A percentile compares a stretch with the other conserved stretches of the same genome.
These are phyloP conservation scores for Apamea epomidion DNA, from an alignment of 2,888 invertebrate species.

Conservation along the genomic window DNA sequence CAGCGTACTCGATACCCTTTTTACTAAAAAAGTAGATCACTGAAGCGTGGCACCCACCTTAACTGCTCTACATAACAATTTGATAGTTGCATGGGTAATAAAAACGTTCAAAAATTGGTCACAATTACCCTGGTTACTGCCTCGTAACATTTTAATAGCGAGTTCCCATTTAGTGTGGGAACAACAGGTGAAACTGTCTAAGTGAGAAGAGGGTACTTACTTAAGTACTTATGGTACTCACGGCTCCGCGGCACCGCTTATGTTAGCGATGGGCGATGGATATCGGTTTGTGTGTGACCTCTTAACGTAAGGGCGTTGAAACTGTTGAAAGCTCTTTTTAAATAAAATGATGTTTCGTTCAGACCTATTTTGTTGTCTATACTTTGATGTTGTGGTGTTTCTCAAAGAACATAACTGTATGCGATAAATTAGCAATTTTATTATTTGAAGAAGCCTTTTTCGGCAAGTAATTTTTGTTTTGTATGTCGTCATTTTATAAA, in stretches of 20 bases:
- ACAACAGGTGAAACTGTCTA: constrained; percentile 64
- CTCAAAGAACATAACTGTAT: not conserved
- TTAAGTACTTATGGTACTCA: constrained; percentile 29
- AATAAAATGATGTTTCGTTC: not conserved
- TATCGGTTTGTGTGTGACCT: constrained; percentile 45
- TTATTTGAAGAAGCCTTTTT: not conserved
- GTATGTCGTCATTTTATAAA: not conserved
- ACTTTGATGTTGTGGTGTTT: not conserved
- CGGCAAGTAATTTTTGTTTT: not conserved
- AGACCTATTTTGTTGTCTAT: not conserved
- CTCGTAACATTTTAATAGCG: constrained; percentile 88
- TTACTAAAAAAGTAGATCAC: constrained; percentile 70
- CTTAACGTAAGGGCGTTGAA: constrained; percentile 17
- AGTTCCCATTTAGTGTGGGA: constrained; percentile 85
- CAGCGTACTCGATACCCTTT: constrained; percentile 65
- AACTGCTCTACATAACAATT: constrained; percentile 83
- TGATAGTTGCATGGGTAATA: constrained; percentile 87
- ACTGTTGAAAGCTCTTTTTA: constrained; percentile 17
- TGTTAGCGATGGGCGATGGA: constrained; percentile 29
- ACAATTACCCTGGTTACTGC: constrained; percentile 87
- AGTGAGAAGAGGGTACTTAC: constrained; percentile 40
- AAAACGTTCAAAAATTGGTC: constrained; percentile 87
- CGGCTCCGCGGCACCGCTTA: constrained; percentile 12
- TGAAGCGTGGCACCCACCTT: constrained; percentile 74
- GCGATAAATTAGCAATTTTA: not conserved